Evolutionary conservation across 2,113 vertebrate species (phyloP).

Genomic region (Ginglymostoma cirratum): DNA sequence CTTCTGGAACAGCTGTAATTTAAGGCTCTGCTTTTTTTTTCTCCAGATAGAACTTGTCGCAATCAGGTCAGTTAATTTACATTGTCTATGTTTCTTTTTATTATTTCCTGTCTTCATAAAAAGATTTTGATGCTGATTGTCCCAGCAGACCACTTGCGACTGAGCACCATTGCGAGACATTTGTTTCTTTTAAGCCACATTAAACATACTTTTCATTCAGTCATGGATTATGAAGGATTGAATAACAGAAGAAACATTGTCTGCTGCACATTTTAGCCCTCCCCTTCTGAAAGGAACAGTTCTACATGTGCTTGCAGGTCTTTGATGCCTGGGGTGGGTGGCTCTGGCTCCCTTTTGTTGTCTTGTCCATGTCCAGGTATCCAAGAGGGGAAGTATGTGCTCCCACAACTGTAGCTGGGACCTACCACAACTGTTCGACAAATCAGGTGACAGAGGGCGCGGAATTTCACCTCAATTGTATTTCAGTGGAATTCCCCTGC

Average conservation of each 20-base stretch:
- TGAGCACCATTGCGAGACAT: background rate
- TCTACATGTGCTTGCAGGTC: background rate
- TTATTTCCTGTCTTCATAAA: background rate
- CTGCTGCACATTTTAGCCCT: background rate
- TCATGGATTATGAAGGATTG: background rate
- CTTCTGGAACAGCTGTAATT: background rate
- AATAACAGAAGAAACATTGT: background rate
- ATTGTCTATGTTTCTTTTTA: background rate
- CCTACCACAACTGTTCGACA: background rate
- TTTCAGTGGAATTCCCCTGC: background rate
- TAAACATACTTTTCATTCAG: background rate
- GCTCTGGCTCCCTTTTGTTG: background rate
- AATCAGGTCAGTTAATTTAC: background rate
- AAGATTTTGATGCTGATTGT: background rate
- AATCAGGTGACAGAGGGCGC: background rate
- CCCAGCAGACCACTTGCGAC: background rate
- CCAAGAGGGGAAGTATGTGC: background rate
- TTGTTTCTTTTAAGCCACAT: background rate
- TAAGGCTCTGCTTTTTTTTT: background rate
- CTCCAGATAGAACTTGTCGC: background rate
- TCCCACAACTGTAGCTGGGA: background rate
- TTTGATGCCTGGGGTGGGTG: background rate
- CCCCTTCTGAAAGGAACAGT: background rate
- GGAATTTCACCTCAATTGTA: background rate
- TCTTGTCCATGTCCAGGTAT: background rate